These are phyloP conservation scores for Podabrus alpinus DNA, from an alignment of 2,888 invertebrate genomes.

Conservation along the genomic window DNA sequence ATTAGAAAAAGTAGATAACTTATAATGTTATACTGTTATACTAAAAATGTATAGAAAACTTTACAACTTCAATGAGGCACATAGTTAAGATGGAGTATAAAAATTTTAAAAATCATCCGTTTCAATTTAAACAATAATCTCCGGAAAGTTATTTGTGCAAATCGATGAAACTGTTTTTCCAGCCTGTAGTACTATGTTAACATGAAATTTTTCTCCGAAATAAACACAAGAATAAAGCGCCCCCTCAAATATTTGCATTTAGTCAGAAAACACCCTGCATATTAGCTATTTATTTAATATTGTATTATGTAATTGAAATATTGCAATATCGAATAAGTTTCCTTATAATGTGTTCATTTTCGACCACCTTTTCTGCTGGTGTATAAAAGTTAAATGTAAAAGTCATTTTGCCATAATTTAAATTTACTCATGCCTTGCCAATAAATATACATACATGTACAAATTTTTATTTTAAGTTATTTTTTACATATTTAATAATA, in stretches of 20 bases:
- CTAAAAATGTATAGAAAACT: too few species aligned
- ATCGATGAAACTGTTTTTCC: too few species aligned
- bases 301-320: background rate
- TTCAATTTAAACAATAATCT: too few species aligned
- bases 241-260: background rate
- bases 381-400: slow-evolving; percentile 14
- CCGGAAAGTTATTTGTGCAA: too few species aligned
- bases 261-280: background rate
- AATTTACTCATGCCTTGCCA: background rate
- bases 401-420: slow-evolving; percentile 2
- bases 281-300: background rate
- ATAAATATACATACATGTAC: slow-evolving; percentile 18
- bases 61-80: too few species aligned
- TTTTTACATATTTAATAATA: background rate
- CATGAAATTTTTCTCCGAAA: too few species aligned
- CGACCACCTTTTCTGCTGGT: slow-evolving; percentile 10
- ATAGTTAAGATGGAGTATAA: too few species aligned
- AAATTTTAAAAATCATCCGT: too few species aligned
- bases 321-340: background rate
- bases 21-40: too few species aligned
- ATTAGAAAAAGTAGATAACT: too few species aligned
- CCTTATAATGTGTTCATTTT: slow-evolving; percentile 27
- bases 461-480: slow-evolving; percentile 13
- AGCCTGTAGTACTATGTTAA: too few species aligned
- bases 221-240: too few species aligned